phyloP scores from a whole-genome alignment of 2,888 invertebrate species.

The Nowickia ferox region DNA sequence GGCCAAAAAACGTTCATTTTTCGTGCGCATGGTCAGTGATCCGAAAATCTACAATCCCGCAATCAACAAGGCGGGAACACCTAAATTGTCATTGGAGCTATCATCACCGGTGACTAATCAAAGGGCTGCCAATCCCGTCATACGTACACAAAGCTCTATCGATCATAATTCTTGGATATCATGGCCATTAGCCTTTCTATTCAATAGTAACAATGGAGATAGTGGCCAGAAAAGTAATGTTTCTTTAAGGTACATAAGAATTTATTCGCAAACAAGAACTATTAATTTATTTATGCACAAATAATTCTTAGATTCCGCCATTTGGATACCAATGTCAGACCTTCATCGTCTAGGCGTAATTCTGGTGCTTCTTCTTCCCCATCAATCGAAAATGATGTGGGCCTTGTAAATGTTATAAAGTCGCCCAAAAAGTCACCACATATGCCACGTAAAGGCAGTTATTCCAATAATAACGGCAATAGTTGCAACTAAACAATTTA shows the following conservation, averaged over 20 bases:
- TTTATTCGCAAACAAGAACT: too few species aligned
- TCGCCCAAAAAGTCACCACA: conserved; percentile 85
- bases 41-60: conserved; percentile 98
- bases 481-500: conserved; percentile 74
- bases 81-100: conserved; percentile 82
- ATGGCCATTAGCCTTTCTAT: conserved; percentile 95
- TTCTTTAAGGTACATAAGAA: conserved; percentile 88
- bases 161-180: conserved; percentile 93
- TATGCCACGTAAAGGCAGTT: conserved; percentile 80
- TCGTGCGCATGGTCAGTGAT: conserved; percentile 98
- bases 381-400: conserved; percentile 84
- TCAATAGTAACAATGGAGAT: conserved; percentile 88
- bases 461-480: conserved; percentile 76
- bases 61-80: conserved; percentile 90
- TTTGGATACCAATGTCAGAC: conserved; percentile 92
- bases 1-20: conserved; percentile 96
- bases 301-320: conserved; percentile 89
- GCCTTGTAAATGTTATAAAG: conserved; percentile 81
- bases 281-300: too few species aligned
- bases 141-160: conserved; percentile 81
- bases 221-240: conserved; percentile 86
- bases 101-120: conserved; percentile 80
- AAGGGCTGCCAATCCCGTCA: conserved; percentile 78
- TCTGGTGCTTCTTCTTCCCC: conserved; percentile 87
- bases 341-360: conserved; percentile 87